Percentiles rank a stretch among this genome's conserved stretches.
These are phyloP conservation scores for Drosophila austrosaltans DNA, from an alignment of 2,888 invertebrate species.

Conservation along the genomic window DNA sequence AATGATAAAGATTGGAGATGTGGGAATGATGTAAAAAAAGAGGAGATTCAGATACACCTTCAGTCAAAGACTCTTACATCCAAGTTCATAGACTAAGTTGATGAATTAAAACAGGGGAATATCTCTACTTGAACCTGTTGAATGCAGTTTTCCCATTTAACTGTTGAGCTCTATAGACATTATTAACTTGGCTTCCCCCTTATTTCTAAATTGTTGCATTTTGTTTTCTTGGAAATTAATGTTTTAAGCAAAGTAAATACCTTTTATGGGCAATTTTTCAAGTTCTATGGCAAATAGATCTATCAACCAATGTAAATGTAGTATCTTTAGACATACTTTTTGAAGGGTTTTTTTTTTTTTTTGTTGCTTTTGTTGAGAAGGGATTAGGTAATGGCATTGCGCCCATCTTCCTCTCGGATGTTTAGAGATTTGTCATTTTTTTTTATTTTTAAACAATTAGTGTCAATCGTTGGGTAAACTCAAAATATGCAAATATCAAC, in stretches of 20 bases:
- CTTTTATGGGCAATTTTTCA: conserved; percentile 12
- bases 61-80: no score
- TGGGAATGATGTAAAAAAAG: no score
- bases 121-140: no score
- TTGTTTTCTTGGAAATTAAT: conserved; percentile 32
- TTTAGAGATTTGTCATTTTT: conserved; percentile 45
- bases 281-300: conserved; percentile 31
- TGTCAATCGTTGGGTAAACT: conserved; percentile 75
- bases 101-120: no score
- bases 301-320: no score
- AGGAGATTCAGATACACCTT: no score
- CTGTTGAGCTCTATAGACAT: neutral
- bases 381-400: conserved; percentile 55
- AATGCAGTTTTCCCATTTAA: neutral
- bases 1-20: no score
- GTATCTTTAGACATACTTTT: neutral
- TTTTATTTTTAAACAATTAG: conserved; percentile 69
- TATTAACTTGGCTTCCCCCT: no score
- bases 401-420: conserved; percentile 46
- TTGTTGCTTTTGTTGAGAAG: conserved; percentile 17
- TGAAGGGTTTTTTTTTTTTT: neutral
- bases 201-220: neutral
- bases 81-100: no score
- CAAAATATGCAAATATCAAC: conserved; percentile 66
- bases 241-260: conserved; percentile 49